Evolutionary conservation across 2,888 invertebrate species (phyloP).

Genomic region (Eupsilia transversa): DNA sequence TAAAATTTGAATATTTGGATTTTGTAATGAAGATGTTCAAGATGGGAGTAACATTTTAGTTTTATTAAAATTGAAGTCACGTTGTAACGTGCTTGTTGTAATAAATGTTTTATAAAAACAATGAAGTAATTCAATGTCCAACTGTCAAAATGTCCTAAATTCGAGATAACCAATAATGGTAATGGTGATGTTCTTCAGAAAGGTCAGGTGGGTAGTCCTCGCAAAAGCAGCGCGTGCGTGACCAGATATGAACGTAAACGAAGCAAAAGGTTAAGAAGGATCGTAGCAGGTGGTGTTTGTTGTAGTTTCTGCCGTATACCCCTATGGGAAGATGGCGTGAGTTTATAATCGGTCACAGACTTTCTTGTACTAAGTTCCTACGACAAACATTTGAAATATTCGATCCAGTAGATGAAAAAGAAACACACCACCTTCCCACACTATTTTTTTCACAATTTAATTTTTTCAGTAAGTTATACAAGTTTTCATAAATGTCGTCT

Average conservation of each 20-base stretch:
- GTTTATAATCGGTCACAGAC: too few species aligned
- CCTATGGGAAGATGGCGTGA: too few species aligned
- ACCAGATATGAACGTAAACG: too few species aligned
- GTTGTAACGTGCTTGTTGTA: not conserved
- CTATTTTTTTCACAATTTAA: not conserved
- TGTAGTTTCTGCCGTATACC: too few species aligned
- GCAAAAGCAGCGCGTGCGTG: too few species aligned
- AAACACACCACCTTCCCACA: not conserved
- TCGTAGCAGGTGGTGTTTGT: too few species aligned
- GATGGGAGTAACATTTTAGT: conserved; percentile 3
- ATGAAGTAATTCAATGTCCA: too few species aligned
- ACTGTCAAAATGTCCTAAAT: too few species aligned
- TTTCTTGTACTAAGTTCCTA: not conserved
- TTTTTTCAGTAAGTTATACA: not conserved
- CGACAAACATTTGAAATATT: not conserved
- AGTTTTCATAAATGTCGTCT: not conserved
- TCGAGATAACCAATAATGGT: too few species aligned
- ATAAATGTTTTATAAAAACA: not conserved
- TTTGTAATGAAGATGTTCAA: conserved; percentile 8
- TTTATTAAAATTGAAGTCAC: not conserved
- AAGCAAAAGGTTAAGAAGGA: too few species aligned
- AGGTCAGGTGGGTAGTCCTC: too few species aligned
- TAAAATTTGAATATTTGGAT: conserved; percentile 9
- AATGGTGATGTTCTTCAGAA: too few species aligned
- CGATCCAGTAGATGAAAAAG: not conserved